phyloP scores from a whole-genome alignment of 2,113 vertebrate species.

The Xiphophorus couchianus region DNA sequence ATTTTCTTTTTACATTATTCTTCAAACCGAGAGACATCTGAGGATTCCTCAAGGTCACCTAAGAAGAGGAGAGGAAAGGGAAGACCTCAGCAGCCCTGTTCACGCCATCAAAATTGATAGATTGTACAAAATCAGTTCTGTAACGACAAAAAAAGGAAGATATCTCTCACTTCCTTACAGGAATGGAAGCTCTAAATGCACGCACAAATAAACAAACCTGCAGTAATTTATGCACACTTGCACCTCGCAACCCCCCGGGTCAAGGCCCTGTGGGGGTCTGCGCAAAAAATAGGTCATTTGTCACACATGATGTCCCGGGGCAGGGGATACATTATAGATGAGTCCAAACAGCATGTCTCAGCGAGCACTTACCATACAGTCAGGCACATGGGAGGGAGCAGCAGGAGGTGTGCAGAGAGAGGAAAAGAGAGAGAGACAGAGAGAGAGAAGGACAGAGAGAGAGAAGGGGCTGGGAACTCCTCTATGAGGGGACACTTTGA shows the following conservation, averaged over 20 bases:
- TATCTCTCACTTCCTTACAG: conserved; percentile 11
- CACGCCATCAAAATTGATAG: conserved; percentile 11
- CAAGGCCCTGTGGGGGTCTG: conserved; percentile 80
- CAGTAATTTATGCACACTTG: conserved; percentile 58
- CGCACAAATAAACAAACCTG: conserved; percentile 66
- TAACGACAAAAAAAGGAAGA: conserved; percentile 4
- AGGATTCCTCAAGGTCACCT: conserved; percentile 75
- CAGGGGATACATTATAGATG: conserved; percentile 83
- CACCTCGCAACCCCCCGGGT: conserved; percentile 59
- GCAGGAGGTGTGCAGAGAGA: conserved; percentile 57
- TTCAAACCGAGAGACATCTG: conserved; percentile 20
- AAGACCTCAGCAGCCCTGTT: conserved; percentile 31
- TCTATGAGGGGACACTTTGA: conserved; percentile 43
- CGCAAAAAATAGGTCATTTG: conserved; percentile 86
- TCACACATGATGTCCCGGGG: conserved; percentile 84
- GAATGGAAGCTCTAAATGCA: conserved; percentile 26
- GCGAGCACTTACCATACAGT: conserved; percentile 74
- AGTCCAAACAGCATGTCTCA: conserved; percentile 79
- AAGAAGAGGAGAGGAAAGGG: conserved; percentile 40
- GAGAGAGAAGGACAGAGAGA: neutral
- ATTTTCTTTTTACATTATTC: conserved; percentile 34
- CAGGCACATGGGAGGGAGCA: conserved; percentile 58
- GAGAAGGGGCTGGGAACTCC: conserved; percentile 48
- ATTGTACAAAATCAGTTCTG: conserved; percentile 5
- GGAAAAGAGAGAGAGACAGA: too few species aligned